Base-by-base conservation (phyloP, 2,888 invertebrate genomes). In the Galeruca laticollis region DNA sequence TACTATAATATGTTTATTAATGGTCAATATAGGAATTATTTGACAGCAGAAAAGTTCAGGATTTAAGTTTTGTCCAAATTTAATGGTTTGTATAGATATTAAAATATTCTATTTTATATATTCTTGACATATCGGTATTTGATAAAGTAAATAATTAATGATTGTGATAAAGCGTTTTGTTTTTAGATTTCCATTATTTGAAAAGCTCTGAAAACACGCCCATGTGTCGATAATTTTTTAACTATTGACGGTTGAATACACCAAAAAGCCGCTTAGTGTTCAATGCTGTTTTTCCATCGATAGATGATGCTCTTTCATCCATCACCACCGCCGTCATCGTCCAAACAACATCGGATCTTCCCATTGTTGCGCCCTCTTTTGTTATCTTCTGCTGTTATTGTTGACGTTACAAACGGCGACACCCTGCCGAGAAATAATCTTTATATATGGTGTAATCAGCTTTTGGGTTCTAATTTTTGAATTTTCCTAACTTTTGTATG, bases 381-480 rank as follows among this genome's bases (percentile, higher is more conserved):
- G 81, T 82, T 78, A 77, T 72, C 79, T 75, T 79, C 82, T 82
- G 81, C 81, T 78, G 78, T 78, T 79, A 80, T 82, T 83, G 82
- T 83, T 81, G 78, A 79, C 80, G 73, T 77, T 78, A 78, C 80
- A 82, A 82, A 81, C 82, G 80, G 78, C 82, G 82, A 84, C 84
- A 82, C 84, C 83, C 84, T 77, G 82, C 78, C 78, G 84, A 82
- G 84, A 80, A 81, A 81, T 84, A 84, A 84, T 83, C 84, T 82
- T 75, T 72, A 78, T 80, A 79, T 75, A 74, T 75, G 74, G 26
- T 74, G 73, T 83, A 84, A 84, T 84, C 82, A 81, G 82, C 82
- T 83, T 82, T 83, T 73, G 67, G 64, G 69, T 71, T 71, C 69
- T 73, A 71, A 73, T 71, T 73, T 70, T 63, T 69, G 71, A 69